Conservation (phyloP, 1,140 invertebrate genomes). For the Zaprionus gabonicus region DNA sequence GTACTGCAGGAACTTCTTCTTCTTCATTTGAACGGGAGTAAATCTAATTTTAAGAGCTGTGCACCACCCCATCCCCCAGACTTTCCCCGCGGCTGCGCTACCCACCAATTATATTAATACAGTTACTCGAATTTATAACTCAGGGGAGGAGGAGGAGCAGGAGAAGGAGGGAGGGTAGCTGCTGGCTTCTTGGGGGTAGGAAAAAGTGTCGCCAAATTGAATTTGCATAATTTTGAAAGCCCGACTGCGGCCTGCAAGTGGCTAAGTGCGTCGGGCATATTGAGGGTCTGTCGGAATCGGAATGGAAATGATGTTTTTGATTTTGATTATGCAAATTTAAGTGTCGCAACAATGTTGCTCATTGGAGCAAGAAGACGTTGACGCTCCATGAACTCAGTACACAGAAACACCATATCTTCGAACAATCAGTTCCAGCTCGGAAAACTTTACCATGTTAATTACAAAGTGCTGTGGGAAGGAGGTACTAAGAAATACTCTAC, state of each 20-base stretch:
- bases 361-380: slow-evolving; percentile 61
- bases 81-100: slow-evolving; percentile 17
- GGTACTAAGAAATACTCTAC: neutral
- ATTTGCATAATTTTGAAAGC: slow-evolving; percentile 83
- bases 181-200: neutral
- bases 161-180: neutral
- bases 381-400: slow-evolving; percentile 38
- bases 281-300: slow-evolving; percentile 54
- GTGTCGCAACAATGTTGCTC: slow-evolving; percentile 79
- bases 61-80: neutral
- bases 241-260: slow-evolving; percentile 76
- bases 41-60: slow-evolving; percentile 75
- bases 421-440: slow-evolving; percentile 28
- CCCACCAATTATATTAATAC: slow-evolving; percentile 80
- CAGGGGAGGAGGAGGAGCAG: slow-evolving; percentile 10
- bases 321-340: slow-evolving; percentile 84
- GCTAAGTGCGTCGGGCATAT: slow-evolving; percentile 64
- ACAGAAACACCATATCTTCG: slow-evolving; percentile 18
- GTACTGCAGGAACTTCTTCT: neutral
- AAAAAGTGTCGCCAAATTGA: slow-evolving; percentile 78
- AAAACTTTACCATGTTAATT: slow-evolving; percentile 56
- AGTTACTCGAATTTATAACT: slow-evolving; percentile 80
- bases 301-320: slow-evolving; percentile 81
- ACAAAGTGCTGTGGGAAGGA: slow-evolving; percentile 34
- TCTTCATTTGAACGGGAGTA: slow-evolving; percentile 47